phyloP scores from a whole-genome alignment of 2,797 vertebrate genomes.

The Manis pentadactyla region DNA sequence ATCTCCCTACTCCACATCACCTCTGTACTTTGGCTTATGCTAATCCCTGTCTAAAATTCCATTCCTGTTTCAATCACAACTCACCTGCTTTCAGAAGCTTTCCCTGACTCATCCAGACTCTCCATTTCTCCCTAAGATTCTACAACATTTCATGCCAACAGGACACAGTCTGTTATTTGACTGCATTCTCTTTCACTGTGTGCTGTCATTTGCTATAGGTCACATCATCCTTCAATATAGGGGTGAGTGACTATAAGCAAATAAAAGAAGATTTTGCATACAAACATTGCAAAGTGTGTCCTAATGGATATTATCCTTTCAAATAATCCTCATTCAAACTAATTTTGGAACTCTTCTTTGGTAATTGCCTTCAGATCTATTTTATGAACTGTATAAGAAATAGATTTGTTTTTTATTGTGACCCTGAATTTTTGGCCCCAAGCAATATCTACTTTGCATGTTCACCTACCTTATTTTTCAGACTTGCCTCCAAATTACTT shows the following conservation, averaged over 20 bases:
- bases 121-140: background rate
- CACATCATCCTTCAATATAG: background rate
- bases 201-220: background rate
- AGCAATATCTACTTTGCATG: background rate
- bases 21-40: background rate
- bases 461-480: background rate
- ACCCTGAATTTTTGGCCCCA: background rate
- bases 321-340: background rate
- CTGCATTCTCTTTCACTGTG: background rate
- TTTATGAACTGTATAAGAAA: background rate
- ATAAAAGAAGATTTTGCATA: background rate
- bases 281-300: background rate
- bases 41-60: background rate
- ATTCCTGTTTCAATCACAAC: background rate
- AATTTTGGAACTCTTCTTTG: background rate
- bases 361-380: background rate
- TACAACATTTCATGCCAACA: background rate
- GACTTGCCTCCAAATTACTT: constrained; percentile 1
- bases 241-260: background rate
- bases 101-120: background rate
- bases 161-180: background rate
- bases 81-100: background rate
- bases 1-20: background rate
- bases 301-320: background rate
- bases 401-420: background rate